Evolutionary conservation across 2,113 vertebrate genomes (phyloP), one percentile per base, ranked within the genome.

Genomic region (Myodes glareolus): DNA sequence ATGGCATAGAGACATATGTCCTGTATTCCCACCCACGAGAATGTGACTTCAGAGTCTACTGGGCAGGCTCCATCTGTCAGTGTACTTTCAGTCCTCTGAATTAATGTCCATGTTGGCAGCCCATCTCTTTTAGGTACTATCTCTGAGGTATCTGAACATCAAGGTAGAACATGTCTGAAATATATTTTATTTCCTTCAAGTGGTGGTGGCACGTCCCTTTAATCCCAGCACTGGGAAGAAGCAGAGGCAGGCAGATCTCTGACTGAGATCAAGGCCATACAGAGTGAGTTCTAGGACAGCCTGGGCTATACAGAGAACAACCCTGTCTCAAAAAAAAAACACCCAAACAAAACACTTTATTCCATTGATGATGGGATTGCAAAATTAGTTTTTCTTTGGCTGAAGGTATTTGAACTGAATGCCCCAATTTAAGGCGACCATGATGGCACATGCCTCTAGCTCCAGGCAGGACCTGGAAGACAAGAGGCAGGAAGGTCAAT

Each of bases 71-170:
- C 36, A 42, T 82, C 36, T 14, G 33, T 87, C 88, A 75, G 21
- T 70, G 42, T 91, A 42, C 52, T 88, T 95, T 73, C 39, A 94
- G 42, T 92, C 86, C 65, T 95, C 29, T 47, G 10, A 93, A 75
- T 97, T 86, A 96, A 93, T 77, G 67, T 75, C 61, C 47, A 80
- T 92, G 12, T 68, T 75, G 70, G 36, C 80, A 92, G 58, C 42
- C 94, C 61, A 23, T 94, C 67, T 90, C 63, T 75, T 85, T 87
- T 23, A 88, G 36, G 63, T 84, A 61, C 94, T 31, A 65, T 93
- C 29, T 82, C 14, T 72, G 45, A 92, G 17, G 52, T 80, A 65
- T 92, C 27, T 96, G 70, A 89, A 39, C 42, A 65, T 80, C 50
- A 58, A 93, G 77, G 50, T 61, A 55, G 58, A 81, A 10, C 58